Conservation (phyloP, 2,797 vertebrate species). For the Lepilemur ruficaudatus region DNA sequence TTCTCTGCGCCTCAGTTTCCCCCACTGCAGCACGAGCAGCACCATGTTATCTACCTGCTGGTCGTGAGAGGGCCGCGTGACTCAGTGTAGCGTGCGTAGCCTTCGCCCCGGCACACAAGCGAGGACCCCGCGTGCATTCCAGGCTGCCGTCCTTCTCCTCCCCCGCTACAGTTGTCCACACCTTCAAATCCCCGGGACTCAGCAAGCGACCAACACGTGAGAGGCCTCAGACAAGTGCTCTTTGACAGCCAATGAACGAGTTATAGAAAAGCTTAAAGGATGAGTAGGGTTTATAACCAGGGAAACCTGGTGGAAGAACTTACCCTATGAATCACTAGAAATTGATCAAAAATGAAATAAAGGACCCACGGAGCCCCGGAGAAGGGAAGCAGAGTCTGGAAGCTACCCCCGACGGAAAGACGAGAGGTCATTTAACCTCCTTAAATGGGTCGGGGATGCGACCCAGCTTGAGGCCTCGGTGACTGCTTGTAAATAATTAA, state of each 20-base stretch:
- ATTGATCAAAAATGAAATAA: not conserved
- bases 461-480: not conserved
- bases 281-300: not conserved
- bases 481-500: conserved; percentile 50
- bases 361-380: not conserved
- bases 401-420: not conserved
- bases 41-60: not conserved
- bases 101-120: not conserved
- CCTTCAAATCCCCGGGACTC: not conserved
- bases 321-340: not conserved
- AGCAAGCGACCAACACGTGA: fast-evolving
- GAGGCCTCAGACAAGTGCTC: not conserved
- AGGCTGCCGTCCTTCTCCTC: not conserved
- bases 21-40: not conserved
- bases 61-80: not conserved
- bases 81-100: fast-evolving
- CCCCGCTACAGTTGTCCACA: not conserved
- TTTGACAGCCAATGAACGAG: not conserved
- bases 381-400: not conserved
- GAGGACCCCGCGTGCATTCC: not conserved
- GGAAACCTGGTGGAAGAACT: not conserved
- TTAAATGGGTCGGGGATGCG: not conserved
- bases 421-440: not conserved
- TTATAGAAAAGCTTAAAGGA: not conserved
- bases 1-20: not conserved